A percentile compares a stretch with the other conserved stretches of the same genome.
phyloP scores from a whole-genome alignment of 2,888 invertebrate genomes.

The Heliconius charithonia region DNA sequence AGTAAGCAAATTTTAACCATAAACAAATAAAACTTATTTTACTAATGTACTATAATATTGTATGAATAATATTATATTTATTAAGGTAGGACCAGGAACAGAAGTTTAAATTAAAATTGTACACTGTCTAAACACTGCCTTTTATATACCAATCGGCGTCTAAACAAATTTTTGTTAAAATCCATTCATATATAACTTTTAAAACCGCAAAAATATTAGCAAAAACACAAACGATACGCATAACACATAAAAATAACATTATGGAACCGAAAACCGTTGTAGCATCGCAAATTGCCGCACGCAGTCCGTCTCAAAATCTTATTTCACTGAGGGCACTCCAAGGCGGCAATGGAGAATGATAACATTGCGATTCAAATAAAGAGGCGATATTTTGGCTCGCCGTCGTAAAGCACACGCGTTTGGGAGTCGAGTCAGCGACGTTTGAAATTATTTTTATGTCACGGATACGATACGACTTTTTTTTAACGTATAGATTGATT shows the following conservation, averaged over 20 bases:
- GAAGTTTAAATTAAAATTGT: too few species aligned
- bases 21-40: too few species aligned
- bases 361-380: slow-evolving; percentile 71
- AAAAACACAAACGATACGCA: background rate
- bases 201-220: background rate
- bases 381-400: slow-evolving; percentile 63
- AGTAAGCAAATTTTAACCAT: too few species aligned
- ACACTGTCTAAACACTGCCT: background rate
- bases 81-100: too few species aligned
- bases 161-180: too few species aligned
- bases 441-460: slow-evolving; percentile 33
- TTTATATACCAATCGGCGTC: background rate
- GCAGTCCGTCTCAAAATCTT: slow-evolving; percentile 51
- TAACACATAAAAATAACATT: slow-evolving; percentile 9
- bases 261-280: slow-evolving; percentile 4
- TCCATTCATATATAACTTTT: background rate
- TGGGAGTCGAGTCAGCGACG: slow-evolving; percentile 62
- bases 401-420: slow-evolving; percentile 71
- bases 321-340: slow-evolving; percentile 50
- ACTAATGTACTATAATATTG: too few species aligned
- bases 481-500: too few species aligned
- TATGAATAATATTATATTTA: too few species aligned
- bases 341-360: slow-evolving; percentile 59
- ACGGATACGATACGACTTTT: slow-evolving; percentile 45
- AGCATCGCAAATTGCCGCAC: slow-evolving; percentile 49